Percentiles rank a stretch among this genome's conserved stretches.
Conservation (phyloP, 2,797 vertebrate genomes). For the Trachops cirrhosus region DNA sequence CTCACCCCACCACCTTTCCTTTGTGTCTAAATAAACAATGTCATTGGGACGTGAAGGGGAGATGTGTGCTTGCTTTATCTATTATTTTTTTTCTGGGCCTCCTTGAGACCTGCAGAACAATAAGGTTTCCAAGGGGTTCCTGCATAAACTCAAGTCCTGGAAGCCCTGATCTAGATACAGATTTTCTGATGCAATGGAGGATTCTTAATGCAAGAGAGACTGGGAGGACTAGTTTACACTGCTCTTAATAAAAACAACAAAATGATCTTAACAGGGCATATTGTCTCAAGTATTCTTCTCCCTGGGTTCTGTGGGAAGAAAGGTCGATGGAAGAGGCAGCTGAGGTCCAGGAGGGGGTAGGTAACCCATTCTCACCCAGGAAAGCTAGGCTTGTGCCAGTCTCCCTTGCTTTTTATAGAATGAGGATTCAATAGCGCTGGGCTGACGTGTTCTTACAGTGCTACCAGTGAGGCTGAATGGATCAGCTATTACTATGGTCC, state of each 20-base stretch:
- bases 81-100: neutral
- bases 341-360: neutral
- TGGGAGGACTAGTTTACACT: neutral
- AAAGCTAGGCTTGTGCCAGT: neutral
- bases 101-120: neutral
- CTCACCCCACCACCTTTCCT: neutral
- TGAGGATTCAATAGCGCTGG: neutral
- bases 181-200: neutral
- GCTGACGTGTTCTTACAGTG: conserved; percentile 10
- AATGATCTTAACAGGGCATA: neutral
- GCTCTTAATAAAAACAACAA: neutral
- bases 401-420: conserved; percentile 32
- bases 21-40: neutral
- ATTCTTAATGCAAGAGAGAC: neutral
- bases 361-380: neutral
- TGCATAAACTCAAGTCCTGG: neutral
- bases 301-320: neutral
- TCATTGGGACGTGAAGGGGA: neutral
- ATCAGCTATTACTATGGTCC: neutral
- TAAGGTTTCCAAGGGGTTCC: neutral
- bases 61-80: neutral
- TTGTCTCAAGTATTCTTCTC: neutral
- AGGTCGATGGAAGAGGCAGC: neutral
- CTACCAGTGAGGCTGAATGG: neutral
- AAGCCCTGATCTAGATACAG: neutral